These are phyloP conservation scores for Eueremaeus valkanovi DNA, from an alignment of 2,888 invertebrate species.

Conservation along the genomic window DNA sequence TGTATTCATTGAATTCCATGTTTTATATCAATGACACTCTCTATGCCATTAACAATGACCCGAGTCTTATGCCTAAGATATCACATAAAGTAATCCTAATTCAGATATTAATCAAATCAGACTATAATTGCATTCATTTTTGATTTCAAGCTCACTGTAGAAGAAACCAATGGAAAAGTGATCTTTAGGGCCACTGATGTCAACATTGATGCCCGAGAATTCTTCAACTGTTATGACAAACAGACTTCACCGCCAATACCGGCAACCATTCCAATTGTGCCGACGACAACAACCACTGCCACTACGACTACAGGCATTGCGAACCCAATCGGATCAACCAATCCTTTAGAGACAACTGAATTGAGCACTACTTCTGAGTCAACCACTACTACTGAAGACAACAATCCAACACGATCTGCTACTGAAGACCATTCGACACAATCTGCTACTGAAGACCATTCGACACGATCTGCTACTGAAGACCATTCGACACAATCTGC, in stretches of 20 bases:
- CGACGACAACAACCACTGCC: not conserved
- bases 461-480: no score
- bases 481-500: not conserved
- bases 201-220: not conserved
- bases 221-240: constrained; percentile 20
- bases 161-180: not conserved
- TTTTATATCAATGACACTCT: not conserved
- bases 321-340: not conserved
- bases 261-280: not conserved
- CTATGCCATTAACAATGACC: not conserved
- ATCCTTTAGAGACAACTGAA: not conserved
- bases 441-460: not conserved
- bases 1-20: not conserved
- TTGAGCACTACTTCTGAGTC: not conserved
- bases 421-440: not conserved
- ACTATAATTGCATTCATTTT: not conserved
- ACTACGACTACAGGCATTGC: not conserved
- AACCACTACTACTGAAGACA: not conserved
- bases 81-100: no score
- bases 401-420: not conserved
- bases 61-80: not conserved
- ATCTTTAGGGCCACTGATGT: not conserved
- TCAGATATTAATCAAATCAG: no score
- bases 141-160: no score
- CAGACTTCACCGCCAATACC: not conserved